phyloP scores from a whole-genome alignment of 2,888 invertebrate species.

The Idaea dimidiata region DNA sequence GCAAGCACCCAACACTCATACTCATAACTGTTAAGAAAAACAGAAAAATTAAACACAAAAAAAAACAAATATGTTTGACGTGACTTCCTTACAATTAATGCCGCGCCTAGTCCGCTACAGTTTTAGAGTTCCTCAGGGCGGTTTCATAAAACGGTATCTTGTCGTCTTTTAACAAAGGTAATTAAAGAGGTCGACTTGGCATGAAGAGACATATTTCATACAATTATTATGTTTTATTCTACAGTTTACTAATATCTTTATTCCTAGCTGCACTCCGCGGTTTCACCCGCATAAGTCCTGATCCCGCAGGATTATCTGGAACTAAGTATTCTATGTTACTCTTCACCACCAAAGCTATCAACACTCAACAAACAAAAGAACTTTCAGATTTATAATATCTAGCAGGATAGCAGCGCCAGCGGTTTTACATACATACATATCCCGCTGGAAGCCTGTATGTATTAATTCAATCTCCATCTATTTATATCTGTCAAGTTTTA shows the following conservation, averaged over 20 bases:
- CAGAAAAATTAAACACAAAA: background rate
- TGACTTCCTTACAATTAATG: background rate
- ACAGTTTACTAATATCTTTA: background rate
- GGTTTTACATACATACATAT: no score
- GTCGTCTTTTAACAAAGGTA: background rate
- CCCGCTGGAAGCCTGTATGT: no score
- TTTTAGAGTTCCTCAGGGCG: background rate
- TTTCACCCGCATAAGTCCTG: background rate
- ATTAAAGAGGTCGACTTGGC: background rate
- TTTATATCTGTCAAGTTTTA: no score
- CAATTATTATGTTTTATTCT: no score
- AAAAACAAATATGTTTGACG: background rate
- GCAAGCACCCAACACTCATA: background rate
- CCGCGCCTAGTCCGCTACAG: background rate
- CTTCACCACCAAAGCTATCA: no score
- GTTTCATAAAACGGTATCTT: background rate
- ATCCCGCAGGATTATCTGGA: no score
- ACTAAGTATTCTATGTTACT: no score
- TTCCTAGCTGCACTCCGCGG: background rate
- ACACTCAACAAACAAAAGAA: no score
- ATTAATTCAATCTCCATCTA: no score
- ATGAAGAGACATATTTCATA: no score
- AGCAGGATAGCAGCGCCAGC: no score
- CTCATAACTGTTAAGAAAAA: constrained; percentile 1
- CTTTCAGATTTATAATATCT: no score